phyloP scores from a whole-genome alignment of 2,888 invertebrate species.

The Peribatodes rhomboidaria region DNA sequence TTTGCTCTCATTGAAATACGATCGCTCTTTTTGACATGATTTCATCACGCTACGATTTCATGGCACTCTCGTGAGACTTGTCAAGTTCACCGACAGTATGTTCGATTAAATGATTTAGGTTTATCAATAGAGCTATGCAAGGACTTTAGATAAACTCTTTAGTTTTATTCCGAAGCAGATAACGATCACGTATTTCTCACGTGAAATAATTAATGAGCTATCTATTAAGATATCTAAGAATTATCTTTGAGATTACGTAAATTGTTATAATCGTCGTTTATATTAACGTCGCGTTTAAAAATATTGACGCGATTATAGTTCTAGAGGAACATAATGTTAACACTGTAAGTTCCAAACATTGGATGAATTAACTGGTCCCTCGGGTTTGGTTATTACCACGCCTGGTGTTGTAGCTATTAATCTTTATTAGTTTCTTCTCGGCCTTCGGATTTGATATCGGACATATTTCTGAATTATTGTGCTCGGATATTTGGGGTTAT shows the following conservation, averaged over 20 bases:
- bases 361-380: constrained; percentile 58
- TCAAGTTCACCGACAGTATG: constrained; percentile 7
- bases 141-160: constrained; percentile 25
- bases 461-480: constrained; percentile 38
- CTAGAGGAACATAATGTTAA: constrained; percentile 21
- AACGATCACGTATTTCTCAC: constrained; percentile 21
- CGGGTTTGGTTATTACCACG: constrained; percentile 58
- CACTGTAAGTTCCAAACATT: constrained; percentile 50
- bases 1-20: not conserved
- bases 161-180: constrained; percentile 26
- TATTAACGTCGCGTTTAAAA: not conserved
- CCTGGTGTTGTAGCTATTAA: constrained; percentile 59
- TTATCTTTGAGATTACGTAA: not conserved
- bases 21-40: not conserved
- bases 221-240: not conserved
- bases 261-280: not conserved
- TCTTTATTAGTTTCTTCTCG: constrained; percentile 62
- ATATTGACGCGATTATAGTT: not conserved
- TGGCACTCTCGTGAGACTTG: constrained; percentile 1
- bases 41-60: not conserved
- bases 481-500: constrained; percentile 19
- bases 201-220: not conserved
- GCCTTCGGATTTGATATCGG: constrained; percentile 42
- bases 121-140: constrained; percentile 18
- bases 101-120: constrained; percentile 20